phyloP scores from a whole-genome alignment of 1,140 invertebrate genomes.

The Trichonephila inaurata region DNA sequence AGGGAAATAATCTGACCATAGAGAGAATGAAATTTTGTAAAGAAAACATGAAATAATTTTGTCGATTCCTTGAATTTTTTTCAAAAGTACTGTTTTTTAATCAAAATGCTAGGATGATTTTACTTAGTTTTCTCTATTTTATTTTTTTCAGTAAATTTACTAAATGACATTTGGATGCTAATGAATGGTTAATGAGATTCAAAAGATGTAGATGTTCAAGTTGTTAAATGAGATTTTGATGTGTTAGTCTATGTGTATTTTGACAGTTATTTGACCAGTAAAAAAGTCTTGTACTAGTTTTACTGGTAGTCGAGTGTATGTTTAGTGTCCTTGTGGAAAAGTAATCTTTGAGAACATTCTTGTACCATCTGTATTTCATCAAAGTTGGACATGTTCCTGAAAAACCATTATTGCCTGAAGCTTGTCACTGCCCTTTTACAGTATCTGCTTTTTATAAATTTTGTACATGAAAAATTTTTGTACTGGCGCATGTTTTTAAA shows the following conservation, averaged over 20 bases:
- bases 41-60: too few species aligned
- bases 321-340: neutral
- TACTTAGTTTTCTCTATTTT: too few species aligned
- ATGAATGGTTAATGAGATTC: too few species aligned
- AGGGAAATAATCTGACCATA: too few species aligned
- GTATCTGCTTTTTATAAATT: constrained; percentile 46
- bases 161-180: too few species aligned
- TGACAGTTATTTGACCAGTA: neutral
- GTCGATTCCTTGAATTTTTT: too few species aligned
- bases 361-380: constrained; percentile 16
- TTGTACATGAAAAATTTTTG: constrained; percentile 3
- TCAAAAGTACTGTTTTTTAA: too few species aligned
- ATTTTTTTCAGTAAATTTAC: too few species aligned
- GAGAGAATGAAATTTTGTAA: too few species aligned
- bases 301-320: neutral
- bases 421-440: constrained; percentile 57
- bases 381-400: constrained; percentile 52
- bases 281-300: neutral
- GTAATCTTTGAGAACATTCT: neutral
- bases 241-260: neutral
- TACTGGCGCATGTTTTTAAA: constrained; percentile 32
- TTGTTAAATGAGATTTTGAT: too few species aligned
- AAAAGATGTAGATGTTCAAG: too few species aligned
- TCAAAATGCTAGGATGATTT: too few species aligned
- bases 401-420: constrained; percentile 68